These are phyloP conservation scores for Zaprionus nigranus DNA, from an alignment of 1,140 invertebrate species.

Conservation along the genomic window DNA sequence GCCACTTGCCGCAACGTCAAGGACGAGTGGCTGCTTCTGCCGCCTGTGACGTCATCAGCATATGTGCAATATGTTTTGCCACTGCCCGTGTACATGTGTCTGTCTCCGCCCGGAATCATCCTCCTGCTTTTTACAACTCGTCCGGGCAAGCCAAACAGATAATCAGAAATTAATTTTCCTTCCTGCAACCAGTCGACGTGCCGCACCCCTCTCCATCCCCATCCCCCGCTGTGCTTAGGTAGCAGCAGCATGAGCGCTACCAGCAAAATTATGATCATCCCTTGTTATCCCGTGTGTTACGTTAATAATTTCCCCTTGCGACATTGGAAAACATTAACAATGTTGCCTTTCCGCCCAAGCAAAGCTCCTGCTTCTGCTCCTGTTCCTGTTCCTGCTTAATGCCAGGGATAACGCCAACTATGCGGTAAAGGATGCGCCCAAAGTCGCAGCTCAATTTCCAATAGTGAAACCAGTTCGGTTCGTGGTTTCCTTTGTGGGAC, in stretches of 20 bases:
- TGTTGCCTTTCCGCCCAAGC: conserved; percentile 24
- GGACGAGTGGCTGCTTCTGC: conserved; percentile 61
- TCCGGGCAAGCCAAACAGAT: conserved; percentile 72
- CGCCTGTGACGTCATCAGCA: conserved; percentile 64
- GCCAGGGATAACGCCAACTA: conserved; percentile 39
- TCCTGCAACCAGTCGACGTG: conserved; percentile 57
- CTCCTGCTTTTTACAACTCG: conserved; percentile 9
- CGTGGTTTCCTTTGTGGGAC: conserved; percentile 37
- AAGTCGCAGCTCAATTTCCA: conserved; percentile 52
- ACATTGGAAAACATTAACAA: conserved; percentile 45
- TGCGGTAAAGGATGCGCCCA: conserved; percentile 42
- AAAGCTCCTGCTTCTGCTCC: not conserved
- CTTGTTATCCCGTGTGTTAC: conserved; percentile 81
- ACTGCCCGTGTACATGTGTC: not conserved
- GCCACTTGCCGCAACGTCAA: conserved; percentile 70
- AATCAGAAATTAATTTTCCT: conserved; percentile 84
- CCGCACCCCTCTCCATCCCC: not conserved
- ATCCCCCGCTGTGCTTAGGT: conserved; percentile 51
- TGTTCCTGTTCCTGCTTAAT: not conserved
- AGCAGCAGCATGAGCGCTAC: conserved; percentile 42
- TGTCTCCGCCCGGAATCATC: conserved; percentile 17
- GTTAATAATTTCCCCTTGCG: conserved; percentile 68
- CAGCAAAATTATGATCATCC: conserved; percentile 83
- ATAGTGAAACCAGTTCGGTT: conserved; percentile 36
- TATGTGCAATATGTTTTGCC: conserved; percentile 62